phyloP scores from a whole-genome alignment of 2,113 vertebrate genomes.

The Indicator indicator region DNA sequence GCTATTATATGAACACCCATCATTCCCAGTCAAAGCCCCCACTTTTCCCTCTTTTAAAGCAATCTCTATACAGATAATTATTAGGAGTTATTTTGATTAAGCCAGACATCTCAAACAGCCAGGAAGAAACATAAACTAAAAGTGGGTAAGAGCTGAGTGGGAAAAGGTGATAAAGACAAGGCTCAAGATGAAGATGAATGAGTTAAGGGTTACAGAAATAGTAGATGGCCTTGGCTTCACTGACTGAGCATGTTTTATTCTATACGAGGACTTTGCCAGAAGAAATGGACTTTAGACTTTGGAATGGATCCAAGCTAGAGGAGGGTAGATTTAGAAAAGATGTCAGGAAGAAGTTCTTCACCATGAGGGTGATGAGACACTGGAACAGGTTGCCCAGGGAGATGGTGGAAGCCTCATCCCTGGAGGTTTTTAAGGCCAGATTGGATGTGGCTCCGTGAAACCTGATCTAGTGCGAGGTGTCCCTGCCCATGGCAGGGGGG shows the following conservation, averaged over 20 bases:
- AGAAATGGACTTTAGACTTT: not conserved
- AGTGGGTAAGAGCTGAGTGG: not conserved
- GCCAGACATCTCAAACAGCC: not conserved
- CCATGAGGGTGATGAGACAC: too few species aligned
- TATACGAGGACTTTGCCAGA: not conserved
- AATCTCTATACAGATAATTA: not conserved
- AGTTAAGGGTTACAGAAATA: slow-evolving; percentile 74
- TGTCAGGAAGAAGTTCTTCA: too few species aligned
- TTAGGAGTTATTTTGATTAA: not conserved
- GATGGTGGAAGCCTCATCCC: too few species aligned
- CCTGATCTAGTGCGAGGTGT: too few species aligned
- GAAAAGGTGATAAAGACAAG: not conserved
- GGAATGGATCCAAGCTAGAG: too few species aligned
- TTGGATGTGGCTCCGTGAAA: too few species aligned
- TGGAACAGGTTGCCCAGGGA: too few species aligned
- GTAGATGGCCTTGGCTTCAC: slow-evolving; percentile 77
- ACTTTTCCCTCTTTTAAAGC: not conserved
- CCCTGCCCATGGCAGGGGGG: too few species aligned
- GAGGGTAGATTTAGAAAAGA: too few species aligned
- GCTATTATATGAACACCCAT: not conserved
- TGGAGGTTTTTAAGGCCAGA: too few species aligned
- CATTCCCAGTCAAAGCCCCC: not conserved
- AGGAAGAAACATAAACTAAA: not conserved
- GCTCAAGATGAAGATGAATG: slow-evolving; percentile 46
- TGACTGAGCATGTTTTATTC: slow-evolving; percentile 74